These are phyloP conservation scores for Drosophila trichaetosa DNA, from an alignment of 2,888 invertebrate genomes.

Conservation along the genomic window DNA sequence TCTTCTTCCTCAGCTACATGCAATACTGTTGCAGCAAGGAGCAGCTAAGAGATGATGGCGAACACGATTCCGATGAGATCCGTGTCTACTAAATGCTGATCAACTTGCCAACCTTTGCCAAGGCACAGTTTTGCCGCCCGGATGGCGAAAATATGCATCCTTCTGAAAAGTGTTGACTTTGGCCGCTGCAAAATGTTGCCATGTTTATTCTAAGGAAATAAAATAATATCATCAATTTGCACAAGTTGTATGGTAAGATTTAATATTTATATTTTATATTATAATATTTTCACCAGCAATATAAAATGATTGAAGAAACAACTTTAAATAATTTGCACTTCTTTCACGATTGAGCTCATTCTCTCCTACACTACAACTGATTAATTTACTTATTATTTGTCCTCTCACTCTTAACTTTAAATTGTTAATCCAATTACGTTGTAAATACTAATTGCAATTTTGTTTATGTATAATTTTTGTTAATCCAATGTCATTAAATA, in stretches of 20 bases:
- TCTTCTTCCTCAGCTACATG: conserved; percentile 78
- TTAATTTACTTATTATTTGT: neutral
- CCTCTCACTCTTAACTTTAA: neutral
- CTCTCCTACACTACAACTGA: neutral
- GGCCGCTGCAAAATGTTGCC: conserved; percentile 33
- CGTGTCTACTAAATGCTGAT: conserved; percentile 68
- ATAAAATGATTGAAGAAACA: neutral
- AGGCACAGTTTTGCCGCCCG: conserved; percentile 54
- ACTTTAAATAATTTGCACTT: neutral
- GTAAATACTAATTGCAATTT: neutral
- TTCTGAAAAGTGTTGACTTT: conserved; percentile 67
- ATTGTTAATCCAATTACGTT: neutral
- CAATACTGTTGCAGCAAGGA: conserved; percentile 79
- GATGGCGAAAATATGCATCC: conserved; percentile 68
- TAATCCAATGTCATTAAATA: neutral
- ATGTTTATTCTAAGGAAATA: neutral
- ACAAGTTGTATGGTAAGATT: neutral
- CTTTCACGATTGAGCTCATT: neutral
- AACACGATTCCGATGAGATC: conserved; percentile 75
- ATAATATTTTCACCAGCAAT: too few species aligned
- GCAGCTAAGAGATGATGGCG: conserved; percentile 20
- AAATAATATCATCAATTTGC: neutral
- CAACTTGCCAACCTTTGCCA: conserved; percentile 71
- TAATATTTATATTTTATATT: too few species aligned
- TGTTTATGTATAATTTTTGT: neutral